A percentile compares a stretch with the other conserved stretches of the same genome.
Conservation (phyloP, 2,113 vertebrate genomes). For the Misgurnus mizolepis region DNA sequence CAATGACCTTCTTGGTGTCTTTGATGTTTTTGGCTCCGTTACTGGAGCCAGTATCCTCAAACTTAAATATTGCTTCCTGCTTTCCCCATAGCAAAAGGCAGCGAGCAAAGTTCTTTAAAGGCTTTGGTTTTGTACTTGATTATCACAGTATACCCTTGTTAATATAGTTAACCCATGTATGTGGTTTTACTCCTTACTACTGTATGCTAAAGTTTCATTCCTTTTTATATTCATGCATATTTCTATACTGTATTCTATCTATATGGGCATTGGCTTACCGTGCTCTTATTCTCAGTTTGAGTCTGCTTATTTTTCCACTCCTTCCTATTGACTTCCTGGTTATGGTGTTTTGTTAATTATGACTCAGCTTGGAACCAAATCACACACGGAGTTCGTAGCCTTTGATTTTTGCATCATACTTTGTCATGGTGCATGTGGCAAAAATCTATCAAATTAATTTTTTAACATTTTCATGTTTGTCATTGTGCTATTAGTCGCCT, state of each 20-base stretch:
- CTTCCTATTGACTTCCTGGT: background rate
- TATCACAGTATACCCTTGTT: background rate
- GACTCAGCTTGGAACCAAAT: background rate
- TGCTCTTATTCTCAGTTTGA: slow-evolving; percentile 48
- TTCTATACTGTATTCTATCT: slow-evolving; percentile 60
- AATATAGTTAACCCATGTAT: slow-evolving; percentile 26
- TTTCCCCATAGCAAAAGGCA: background rate
- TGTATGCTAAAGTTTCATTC: slow-evolving; percentile 53
- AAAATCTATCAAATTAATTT: background rate
- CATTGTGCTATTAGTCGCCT: too few species aligned
- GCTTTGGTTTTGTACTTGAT: slow-evolving; percentile 1
- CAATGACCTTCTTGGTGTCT: slow-evolving; percentile 42
- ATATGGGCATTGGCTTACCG: slow-evolving; percentile 56
- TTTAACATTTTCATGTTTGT: background rate
- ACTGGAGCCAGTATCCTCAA: background rate
- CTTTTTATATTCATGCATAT: slow-evolving; percentile 2
- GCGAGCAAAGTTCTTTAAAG: background rate
- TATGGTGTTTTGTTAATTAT: background rate
- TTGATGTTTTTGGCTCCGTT: slow-evolving; percentile 4
- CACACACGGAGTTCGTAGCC: background rate
- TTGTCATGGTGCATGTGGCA: background rate
- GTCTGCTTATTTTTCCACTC: background rate
- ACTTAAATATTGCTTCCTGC: background rate
- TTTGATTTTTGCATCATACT: background rate
- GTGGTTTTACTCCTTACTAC: slow-evolving; percentile 22